Evolutionary conservation across 2,797 vertebrate species (phyloP), one percentile per base, ranked within the genome.

Genomic region (Echiichthys vipera): DNA sequence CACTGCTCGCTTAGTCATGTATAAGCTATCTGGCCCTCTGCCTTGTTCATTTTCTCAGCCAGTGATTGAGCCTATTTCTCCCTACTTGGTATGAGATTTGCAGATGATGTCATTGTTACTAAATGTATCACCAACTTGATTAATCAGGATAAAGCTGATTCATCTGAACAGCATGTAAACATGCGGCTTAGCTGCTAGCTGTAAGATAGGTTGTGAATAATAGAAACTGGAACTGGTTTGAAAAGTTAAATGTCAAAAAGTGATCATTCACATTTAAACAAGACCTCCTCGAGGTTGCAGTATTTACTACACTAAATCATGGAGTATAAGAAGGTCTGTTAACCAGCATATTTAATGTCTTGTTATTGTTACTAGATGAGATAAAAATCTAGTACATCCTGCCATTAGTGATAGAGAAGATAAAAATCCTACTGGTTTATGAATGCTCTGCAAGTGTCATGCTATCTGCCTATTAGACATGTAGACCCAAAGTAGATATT

Each of bases 51-150:
- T 83, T 85, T 71, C 51, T 65, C 62, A 58, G 79, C 74, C 71
- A 71, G 62, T 30, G 45, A 78, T 51, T 53, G 65, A 83, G 73
- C 78, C 71, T 42, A 15, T 76, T 76, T 65, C 51, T 77, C 71
- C 53, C 53, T 37, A 11, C 50, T 74, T 54, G 43, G 40, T 65
- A 53, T 49, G 46, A 78, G 72, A 76, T 71, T 74, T 71, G 24
- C 67, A 61, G 54, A 77, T 76, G 75, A 83, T 81, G 80, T 80
- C 61, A 81, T 68, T 72, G 68, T 75, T 78, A 63, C 49, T 36
- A 56, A 81, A 57, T 69, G 53, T 67, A 46, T 50, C 10, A 66
- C 64, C 43, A 58, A 49, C 53, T 68, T 5, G 27, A 50, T 59
- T 65, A 65, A 77, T 74, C 73, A 37, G 61, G 57, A 69, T 61